A percentile compares a stretch with the other conserved stretches of the same genome.
phyloP scores from a whole-genome alignment of 2,888 invertebrate genomes.

The Chymomyza caudatula region DNA sequence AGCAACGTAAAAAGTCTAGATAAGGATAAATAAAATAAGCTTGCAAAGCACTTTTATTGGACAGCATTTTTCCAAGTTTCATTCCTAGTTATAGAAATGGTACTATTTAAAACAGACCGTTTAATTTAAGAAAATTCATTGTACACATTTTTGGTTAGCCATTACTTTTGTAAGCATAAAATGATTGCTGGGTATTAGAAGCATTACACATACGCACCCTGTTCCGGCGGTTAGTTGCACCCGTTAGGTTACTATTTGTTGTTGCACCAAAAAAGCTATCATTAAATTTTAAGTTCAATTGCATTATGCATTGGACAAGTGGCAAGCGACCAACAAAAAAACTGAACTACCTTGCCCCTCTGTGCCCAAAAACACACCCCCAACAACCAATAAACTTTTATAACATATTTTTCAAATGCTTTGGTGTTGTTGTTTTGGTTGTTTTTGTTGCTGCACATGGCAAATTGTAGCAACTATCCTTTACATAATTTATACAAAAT shows the following conservation, averaged over 20 bases:
- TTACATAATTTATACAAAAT: constrained; percentile 70
- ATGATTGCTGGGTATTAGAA: not conserved
- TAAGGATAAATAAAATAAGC: too few species aligned
- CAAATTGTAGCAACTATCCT: constrained; percentile 62
- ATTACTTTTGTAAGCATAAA: too few species aligned
- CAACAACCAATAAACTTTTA: not conserved
- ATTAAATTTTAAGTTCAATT: constrained; percentile 63
- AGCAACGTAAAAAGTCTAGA: too few species aligned
- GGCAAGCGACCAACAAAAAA: constrained; percentile 25
- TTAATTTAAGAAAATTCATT: too few species aligned
- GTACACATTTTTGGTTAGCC: too few species aligned
- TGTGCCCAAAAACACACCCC: not conserved
- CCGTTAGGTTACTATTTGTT: not conserved
- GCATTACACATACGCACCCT: constrained; percentile 22
- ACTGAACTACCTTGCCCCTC: not conserved
- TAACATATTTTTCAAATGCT: not conserved
- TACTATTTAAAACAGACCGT: too few species aligned
- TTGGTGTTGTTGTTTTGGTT: not conserved
- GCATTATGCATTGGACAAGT: constrained; percentile 44
- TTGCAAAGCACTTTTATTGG: too few species aligned
- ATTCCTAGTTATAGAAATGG: too few species aligned
- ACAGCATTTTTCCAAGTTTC: too few species aligned
- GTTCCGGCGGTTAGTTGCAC: constrained; percentile 15
- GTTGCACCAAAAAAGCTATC: constrained; percentile 11
- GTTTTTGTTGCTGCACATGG: constrained; percentile 43